Conservation (phyloP, 2,888 invertebrate species). For the Lumbricus terrestris region DNA sequence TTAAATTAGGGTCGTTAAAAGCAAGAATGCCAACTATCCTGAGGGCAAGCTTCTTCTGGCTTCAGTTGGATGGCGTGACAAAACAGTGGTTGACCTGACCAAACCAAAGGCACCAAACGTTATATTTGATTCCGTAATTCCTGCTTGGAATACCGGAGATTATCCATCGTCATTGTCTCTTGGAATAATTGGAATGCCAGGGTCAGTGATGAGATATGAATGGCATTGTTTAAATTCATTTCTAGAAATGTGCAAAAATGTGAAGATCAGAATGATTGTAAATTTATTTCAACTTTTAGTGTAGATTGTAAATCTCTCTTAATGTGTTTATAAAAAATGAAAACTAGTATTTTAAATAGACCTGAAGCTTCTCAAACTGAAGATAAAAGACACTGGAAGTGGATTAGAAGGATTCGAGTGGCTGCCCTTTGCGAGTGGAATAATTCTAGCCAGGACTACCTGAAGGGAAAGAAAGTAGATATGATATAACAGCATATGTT, state of each 20-base stretch:
- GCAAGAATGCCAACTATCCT: constrained; percentile 68
- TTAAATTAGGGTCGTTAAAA: constrained; percentile 67
- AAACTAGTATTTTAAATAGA: background rate
- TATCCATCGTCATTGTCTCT: constrained; percentile 68
- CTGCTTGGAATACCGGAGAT: constrained; percentile 52
- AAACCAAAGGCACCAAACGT: background rate
- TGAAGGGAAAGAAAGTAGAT: no score
- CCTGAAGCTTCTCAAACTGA: no score
- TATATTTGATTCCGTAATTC: background rate
- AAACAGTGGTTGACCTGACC: constrained; percentile 33
- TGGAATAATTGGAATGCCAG: constrained; percentile 73
- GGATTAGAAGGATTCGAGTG: no score
- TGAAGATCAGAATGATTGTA: background rate
- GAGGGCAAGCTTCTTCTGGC: constrained; percentile 69
- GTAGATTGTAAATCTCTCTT: background rate
- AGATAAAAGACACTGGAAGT: no score
- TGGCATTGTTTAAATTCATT: background rate
- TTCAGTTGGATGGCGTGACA: constrained; percentile 68
- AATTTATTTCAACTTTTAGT: background rate
- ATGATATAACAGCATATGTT: background rate
- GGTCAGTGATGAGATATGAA: constrained; percentile 63
- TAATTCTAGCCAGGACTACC: no score
- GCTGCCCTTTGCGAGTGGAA: no score
- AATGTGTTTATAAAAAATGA: background rate
- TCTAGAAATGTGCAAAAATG: background rate